These are phyloP conservation scores for Piprites chloris DNA, from an alignment of 2,113 vertebrate species.

Conservation along the genomic window DNA sequence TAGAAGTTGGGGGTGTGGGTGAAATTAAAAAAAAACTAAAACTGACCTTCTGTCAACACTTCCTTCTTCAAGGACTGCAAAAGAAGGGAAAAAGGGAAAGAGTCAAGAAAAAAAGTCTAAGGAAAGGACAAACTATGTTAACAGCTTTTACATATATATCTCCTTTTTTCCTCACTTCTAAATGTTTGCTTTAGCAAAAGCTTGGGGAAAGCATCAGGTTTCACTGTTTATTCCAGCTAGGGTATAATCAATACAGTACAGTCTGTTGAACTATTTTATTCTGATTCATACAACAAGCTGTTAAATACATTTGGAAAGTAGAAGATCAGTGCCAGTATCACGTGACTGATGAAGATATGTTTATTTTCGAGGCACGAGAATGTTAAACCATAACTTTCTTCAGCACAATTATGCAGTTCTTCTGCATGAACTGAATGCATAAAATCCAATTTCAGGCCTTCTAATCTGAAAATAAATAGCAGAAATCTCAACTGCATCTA, in stretches of 20 bases:
- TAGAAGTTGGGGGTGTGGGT: not conserved
- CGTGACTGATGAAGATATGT: not conserved
- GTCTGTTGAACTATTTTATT: not conserved
- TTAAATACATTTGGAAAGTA: conserved; percentile 19
- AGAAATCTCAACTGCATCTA: not conserved
- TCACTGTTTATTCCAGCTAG: not conserved
- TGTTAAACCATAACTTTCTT: not conserved
- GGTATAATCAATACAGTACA: not conserved
- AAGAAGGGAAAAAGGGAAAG: not conserved
- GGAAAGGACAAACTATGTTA: not conserved
- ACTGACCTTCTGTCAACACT: not conserved
- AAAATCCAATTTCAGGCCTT: not conserved
- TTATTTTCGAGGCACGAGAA: conserved; percentile 1
- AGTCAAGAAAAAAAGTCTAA: not conserved
- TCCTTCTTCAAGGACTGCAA: not conserved
- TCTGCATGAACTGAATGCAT: not conserved
- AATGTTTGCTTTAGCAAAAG: not conserved
- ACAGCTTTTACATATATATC: not conserved
- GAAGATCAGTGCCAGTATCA: not conserved
- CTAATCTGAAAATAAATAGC: not conserved
- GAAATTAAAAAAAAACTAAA: not conserved
- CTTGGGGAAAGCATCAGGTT: not conserved
- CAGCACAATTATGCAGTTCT: not conserved
- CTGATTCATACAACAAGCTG: conserved; percentile 5
- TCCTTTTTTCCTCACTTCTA: not conserved